Evolutionary conservation across 2,113 vertebrate species (phyloP), one percentile per base, ranked within the genome.

Genomic region (Zonotrichia leucophrys): DNA sequence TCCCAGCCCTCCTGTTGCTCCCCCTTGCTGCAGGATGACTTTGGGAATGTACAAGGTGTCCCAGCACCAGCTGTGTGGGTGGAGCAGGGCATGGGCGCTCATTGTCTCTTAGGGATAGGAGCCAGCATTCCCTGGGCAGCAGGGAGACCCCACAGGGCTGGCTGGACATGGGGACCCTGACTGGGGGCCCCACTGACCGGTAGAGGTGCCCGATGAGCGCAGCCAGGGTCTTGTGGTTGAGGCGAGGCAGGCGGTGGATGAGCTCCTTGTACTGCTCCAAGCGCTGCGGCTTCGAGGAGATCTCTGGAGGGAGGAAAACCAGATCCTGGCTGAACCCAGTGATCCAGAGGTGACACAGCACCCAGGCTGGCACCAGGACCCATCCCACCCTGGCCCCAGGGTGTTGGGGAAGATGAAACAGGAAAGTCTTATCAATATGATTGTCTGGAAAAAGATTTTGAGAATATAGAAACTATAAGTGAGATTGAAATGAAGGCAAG

Each of bases 161-260:
- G 5, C 46, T 46, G 59, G 25, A 44, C 8, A 19, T 7, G 52
- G 24, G 18, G 6, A 55, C 12, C 12, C 35, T 1, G 21, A 16
- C 7, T 23, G 18, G 11, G 74, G 11, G 77, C 11, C 30, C 35
- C 46, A 95, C 98, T 97, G 87, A 99, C 99, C 99, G 97, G 96
- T 99, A 99, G 49, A 99, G 98, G 91, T 99, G 99, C 55, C 99
- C 98, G 1, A 99, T 98, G 66, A 99, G 99, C 0, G 99, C 98
- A 18, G 98, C 98, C 96, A 99, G 96, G 3, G 99, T 99, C 41
- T 98, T 99, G 87, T 97, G 97, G 96, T 99, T 99, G 96, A 99
- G 98, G 39, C 98, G 97, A 18, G 99, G 99, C 87, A 99, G 97
- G 73, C 96, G 98, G 20, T 97, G 96, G 89, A 99, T 99, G 85